Percentiles rank a stretch among this genome's conserved stretches.
Conservation (phyloP, 2,797 vertebrate species). For the Anomalospiza imberbis region DNA sequence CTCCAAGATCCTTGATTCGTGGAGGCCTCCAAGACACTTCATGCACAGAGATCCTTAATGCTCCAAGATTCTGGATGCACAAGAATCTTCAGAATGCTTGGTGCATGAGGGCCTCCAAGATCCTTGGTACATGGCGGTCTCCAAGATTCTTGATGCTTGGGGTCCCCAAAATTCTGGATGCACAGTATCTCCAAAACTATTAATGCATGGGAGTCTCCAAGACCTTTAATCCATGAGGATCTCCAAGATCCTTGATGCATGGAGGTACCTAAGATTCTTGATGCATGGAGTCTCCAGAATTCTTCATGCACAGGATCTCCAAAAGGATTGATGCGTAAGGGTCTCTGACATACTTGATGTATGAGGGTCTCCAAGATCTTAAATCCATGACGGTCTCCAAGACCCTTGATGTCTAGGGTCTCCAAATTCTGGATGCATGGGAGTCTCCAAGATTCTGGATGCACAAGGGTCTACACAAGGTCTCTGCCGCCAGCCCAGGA, state of each 20-base stretch:
- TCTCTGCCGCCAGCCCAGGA: background rate
- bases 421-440: background rate
- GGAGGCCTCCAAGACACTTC: background rate
- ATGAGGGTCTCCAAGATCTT: rapidly evolving
- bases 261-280: background rate
- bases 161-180: background rate
- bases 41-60: background rate
- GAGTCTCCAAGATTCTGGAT: background rate
- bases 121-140: rapidly evolving
- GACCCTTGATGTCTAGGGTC: background rate
- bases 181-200: rapidly evolving
- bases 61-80: background rate
- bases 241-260: background rate
- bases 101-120: too few species aligned
- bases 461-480: rapidly evolving
- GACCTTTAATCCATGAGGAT: background rate
- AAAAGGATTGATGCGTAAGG: background rate
- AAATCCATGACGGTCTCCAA: background rate
- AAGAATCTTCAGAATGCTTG: background rate
- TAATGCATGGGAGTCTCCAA: background rate
- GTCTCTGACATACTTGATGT: background rate
- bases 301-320: background rate
- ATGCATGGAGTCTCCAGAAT: background rate
- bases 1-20: rapidly evolving
- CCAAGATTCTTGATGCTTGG: background rate